A percentile compares a stretch with the other conserved stretches of the same genome.
Conservation (phyloP, 1,140 invertebrate genomes). For the Chrysopa pallens region DNA sequence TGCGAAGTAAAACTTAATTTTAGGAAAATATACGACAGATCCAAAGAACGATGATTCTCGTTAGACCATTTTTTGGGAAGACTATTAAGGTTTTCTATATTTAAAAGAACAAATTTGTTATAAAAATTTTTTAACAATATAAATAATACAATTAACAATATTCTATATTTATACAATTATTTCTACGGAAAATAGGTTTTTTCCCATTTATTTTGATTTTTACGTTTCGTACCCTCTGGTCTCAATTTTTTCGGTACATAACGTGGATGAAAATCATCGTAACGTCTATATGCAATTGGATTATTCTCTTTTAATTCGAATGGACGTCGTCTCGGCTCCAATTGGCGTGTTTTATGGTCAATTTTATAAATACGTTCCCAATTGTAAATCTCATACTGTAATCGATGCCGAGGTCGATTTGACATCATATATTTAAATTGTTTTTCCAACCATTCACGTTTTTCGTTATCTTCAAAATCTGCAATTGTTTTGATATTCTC, state of each 20-base stretch:
- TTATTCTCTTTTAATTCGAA: constrained; percentile 40
- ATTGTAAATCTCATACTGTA: constrained; percentile 43
- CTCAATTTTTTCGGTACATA: constrained; percentile 47
- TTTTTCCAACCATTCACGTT: constrained; percentile 44
- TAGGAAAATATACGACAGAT: no score
- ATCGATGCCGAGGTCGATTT: constrained; percentile 38
- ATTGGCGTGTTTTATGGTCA: constrained; percentile 37
- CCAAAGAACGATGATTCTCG: no score
- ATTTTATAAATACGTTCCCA: constrained; percentile 68
- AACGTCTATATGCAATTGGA: constrained; percentile 27
- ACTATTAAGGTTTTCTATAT: no score
- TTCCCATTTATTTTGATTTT: neutral
- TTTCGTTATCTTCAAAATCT: constrained; percentile 45
- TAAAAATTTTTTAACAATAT: no score
- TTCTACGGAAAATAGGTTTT: neutral
- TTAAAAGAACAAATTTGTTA: no score
- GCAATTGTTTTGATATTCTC: constrained; percentile 35
- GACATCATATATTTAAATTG: constrained; percentile 46
- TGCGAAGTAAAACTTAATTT: no score
- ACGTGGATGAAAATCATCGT: constrained; percentile 40
- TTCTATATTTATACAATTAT: neutral
- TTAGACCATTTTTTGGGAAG: no score
- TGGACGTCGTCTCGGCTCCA: constrained; percentile 43
- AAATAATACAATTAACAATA: no score
- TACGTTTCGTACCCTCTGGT: constrained; percentile 17